Evolutionary conservation across 2,797 vertebrate species (phyloP).

Genomic region (Rhabdophis nuchalis): DNA sequence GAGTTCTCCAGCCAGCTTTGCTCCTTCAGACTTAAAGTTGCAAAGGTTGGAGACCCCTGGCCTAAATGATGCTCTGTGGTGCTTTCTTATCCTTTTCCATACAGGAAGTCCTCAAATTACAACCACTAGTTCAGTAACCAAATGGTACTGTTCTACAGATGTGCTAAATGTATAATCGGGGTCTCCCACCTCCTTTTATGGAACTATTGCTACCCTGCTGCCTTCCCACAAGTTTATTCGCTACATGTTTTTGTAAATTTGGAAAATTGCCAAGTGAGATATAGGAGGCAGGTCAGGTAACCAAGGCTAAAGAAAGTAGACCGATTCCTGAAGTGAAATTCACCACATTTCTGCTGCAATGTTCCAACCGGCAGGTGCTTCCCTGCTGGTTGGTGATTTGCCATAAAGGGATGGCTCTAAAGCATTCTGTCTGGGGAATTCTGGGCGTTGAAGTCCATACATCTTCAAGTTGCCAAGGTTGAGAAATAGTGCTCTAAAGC

Average conservation of each 20-base stretch:
- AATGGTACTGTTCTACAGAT: neutral
- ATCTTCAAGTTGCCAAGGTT: neutral
- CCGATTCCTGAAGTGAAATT: neutral
- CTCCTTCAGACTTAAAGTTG: no score
- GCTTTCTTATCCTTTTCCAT: neutral
- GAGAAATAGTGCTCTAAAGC: neutral
- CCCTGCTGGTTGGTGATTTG: neutral
- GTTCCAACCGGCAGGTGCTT: neutral
- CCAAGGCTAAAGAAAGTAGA: neutral
- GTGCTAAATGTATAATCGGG: neutral
- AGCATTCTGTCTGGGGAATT: neutral
- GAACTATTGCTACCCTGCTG: neutral
- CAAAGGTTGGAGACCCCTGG: no score
- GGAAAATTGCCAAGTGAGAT: neutral
- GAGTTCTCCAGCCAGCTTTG: no score
- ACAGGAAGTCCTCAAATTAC: neutral
- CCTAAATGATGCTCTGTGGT: neutral
- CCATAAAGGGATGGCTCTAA: neutral
- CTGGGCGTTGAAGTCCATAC: neutral
- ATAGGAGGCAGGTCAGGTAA: neutral
- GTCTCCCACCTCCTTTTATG: neutral
- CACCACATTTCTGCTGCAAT: neutral
- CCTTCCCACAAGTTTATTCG: neutral
- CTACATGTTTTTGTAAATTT: neutral
- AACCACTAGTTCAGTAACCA: neutral